Conservation (phyloP, 2,113 vertebrate species). For the Craseonycteris thonglongyai region DNA sequence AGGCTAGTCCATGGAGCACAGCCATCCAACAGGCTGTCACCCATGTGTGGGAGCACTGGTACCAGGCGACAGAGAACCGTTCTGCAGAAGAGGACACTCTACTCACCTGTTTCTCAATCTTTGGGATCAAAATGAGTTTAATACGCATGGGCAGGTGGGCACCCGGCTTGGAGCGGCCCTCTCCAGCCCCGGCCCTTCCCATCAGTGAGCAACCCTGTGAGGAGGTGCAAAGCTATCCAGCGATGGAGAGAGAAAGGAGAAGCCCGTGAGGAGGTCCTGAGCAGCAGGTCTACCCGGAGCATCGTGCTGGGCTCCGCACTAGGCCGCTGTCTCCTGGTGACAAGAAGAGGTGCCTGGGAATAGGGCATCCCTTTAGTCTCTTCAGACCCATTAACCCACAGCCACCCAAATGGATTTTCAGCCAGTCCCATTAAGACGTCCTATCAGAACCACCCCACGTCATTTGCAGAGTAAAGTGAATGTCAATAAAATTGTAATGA, state of each 20-base stretch:
- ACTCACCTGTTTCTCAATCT: background rate
- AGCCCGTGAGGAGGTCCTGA: background rate
- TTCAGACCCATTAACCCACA: constrained; percentile 67
- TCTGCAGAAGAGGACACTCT: background rate
- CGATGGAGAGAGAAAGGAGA: too few species aligned
- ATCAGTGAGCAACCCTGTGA: background rate
- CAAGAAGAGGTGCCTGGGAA: background rate
- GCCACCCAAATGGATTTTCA: constrained; percentile 72
- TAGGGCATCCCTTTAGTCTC: constrained; percentile 40
- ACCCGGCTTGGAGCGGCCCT: background rate
- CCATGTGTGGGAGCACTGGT: background rate
- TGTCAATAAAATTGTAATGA: constrained; percentile 79
- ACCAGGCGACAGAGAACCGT: background rate
- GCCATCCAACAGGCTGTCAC: background rate
- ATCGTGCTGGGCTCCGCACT: rapidly evolving
- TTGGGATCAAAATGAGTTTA: background rate
- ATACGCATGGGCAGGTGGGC: background rate
- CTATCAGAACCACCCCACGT: constrained; percentile 49
- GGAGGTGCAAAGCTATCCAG: background rate
- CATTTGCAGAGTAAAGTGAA: constrained; percentile 74
- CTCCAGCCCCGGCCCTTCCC: background rate
- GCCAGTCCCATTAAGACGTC: constrained; percentile 69
- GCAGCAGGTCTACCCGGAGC: rapidly evolving
- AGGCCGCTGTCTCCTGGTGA: background rate
- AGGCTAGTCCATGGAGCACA: rapidly evolving